Evolutionary conservation across 2,113 vertebrate genomes (phyloP), one percentile per base, ranked within the genome.

Genomic region (Gallinago jamesoni): DNA sequence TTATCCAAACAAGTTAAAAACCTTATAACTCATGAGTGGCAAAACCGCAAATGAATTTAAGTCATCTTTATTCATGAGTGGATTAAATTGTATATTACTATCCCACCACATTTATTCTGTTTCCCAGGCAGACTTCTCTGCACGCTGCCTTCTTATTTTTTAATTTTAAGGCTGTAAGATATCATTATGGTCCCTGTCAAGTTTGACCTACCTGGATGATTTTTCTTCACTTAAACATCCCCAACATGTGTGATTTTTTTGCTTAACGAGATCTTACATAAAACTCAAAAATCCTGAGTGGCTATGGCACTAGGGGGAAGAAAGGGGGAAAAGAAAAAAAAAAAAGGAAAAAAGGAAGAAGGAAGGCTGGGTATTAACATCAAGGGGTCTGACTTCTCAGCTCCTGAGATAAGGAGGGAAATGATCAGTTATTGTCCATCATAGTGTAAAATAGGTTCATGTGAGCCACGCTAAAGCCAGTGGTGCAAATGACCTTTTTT

Each of bases 31-130:
- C 94, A 96, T 85, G 96, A 98, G 96, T 97, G 97, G 97, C 96
- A 96, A 97, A 98, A 95, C 97, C 1, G 45, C 97, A 98, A 96
- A 98, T 98, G 95, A 97, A 91, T 97, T 97, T 90, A 91, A 94
- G 86, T 88, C 95, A 98, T 98, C 96, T 98, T 98, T 98, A 98
- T 98, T 98, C 97, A 98, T 98, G 98, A 98, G 96, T 74, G 90
- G 94, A 95, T 97, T 96, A 96, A 96, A 93, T 93, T 95, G 95
- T 94, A 24, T 95, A 81, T 97, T 97, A 85, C 96, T 87, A 96
- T 94, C 91, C 88, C 52, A 82, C 66, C 87, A 92, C 94, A 97
- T 97, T 97, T 97, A 97, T 97, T 97, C 95, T 91, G 74, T 90
- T 95, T 96, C 83, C 90, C 87, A 92, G 97, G 95, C 91, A 91